These are phyloP conservation scores for Bubalus kerabau DNA, from an alignment of 2,113 vertebrate species.

Conservation along the genomic window DNA sequence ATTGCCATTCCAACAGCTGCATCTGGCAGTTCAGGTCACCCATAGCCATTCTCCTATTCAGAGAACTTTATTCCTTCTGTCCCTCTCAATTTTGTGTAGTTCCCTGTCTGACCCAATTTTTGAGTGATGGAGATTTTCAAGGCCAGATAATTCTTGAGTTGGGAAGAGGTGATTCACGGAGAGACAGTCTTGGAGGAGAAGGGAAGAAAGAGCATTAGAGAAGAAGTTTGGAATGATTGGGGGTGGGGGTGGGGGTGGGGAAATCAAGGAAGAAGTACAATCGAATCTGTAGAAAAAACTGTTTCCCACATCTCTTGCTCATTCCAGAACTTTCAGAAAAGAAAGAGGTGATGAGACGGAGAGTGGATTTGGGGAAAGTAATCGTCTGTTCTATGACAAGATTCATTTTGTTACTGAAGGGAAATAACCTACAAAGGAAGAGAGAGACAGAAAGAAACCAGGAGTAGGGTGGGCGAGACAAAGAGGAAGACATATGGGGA, in stretches of 20 bases:
- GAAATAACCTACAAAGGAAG: conserved; percentile 47
- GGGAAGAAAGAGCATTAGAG: conserved; percentile 39
- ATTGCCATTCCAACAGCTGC: background rate
- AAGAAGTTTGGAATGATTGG: conserved; percentile 25
- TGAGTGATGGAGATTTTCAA: conserved; percentile 55
- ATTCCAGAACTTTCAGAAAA: conserved; percentile 64
- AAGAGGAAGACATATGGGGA: conserved; percentile 72
- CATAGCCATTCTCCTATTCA: background rate
- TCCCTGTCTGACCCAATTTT: conserved; percentile 41
- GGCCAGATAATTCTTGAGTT: conserved; percentile 51
- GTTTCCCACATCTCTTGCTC: conserved; percentile 37
- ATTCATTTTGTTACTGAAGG: conserved; percentile 62
- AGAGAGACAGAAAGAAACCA: conserved; percentile 64
- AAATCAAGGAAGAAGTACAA: conserved; percentile 44
- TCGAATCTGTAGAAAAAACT: background rate
- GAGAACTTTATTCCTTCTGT: background rate
- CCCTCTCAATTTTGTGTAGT: background rate
- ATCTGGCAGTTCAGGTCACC: background rate
- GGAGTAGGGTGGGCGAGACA: conserved; percentile 59
- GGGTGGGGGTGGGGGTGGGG: background rate
- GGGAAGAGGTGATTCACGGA: conserved; percentile 71
- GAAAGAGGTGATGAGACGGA: background rate
- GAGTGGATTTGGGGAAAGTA: conserved; percentile 34
- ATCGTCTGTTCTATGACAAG: conserved; percentile 58
- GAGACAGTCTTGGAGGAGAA: conserved; percentile 52